Evolutionary conservation across 1,140 invertebrate genomes (phyloP).

Genomic region (Drosophila sp.): DNA sequence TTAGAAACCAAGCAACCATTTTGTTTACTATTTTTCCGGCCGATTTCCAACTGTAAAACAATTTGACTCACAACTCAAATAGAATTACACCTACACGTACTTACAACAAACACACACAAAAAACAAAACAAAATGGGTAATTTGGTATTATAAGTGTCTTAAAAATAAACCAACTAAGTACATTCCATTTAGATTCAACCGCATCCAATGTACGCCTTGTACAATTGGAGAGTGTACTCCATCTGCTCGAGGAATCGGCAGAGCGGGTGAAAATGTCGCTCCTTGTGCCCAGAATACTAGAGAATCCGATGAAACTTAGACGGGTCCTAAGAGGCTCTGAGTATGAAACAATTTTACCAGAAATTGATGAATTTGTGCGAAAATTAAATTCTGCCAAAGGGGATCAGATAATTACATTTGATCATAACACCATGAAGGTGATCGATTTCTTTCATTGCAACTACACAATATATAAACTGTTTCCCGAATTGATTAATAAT

Average conservation of each 20-base stretch:
- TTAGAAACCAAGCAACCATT: conserved; percentile 13
- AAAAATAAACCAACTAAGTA: no score
- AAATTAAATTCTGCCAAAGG: not conserved
- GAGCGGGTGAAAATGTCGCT: conserved; percentile 54
- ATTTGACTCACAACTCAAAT: conserved; percentile 13
- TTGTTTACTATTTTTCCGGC: conserved; percentile 9
- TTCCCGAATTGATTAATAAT: conserved; percentile 34
- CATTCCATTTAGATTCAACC: conserved; percentile 16
- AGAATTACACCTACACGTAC: not conserved
- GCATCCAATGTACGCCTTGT: conserved; percentile 20
- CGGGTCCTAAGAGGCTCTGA: conserved; percentile 14
- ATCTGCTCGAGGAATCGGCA: conserved; percentile 29
- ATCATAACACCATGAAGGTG: conserved; percentile 38
- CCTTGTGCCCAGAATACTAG: conserved; percentile 45
- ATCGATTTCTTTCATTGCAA: conserved; percentile 57
- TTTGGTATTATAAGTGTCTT: not conserved
- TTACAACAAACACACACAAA: not conserved
- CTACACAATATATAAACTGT: conserved; percentile 33
- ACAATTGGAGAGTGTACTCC: conserved; percentile 43
- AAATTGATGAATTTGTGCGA: conserved; percentile 27
- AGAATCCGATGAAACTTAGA: conserved; percentile 26
- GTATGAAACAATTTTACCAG: conserved; percentile 32
- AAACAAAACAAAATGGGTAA: conserved; percentile 29
- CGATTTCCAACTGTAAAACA: conserved; percentile 9
- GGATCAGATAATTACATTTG: conserved; percentile 26